Evolutionary conservation across 1,140 invertebrate genomes (phyloP).

Genomic region (Colletes gigas): DNA sequence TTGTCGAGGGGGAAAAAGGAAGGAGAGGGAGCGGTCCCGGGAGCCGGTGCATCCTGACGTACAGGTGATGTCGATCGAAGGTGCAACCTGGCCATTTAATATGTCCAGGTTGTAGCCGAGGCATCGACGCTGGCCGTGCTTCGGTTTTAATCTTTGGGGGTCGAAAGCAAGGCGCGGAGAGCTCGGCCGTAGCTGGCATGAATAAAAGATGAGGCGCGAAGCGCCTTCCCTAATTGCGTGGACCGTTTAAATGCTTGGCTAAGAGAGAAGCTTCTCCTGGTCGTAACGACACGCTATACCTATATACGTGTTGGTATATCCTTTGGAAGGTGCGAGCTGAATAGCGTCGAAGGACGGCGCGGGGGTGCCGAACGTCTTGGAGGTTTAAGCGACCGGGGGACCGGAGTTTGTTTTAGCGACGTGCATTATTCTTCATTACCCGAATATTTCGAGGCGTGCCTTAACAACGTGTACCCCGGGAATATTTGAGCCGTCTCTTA

Average conservation of each 20-base stretch:
- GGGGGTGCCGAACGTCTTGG: conserved; percentile 20
- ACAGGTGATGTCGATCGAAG: conserved; percentile 38
- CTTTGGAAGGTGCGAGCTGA: conserved; percentile 28
- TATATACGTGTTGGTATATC: conserved; percentile 50
- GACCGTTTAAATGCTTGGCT: conserved; percentile 74
- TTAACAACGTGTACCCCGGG: conserved; percentile 29
- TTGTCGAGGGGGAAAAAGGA: neutral
- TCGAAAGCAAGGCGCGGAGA: conserved; percentile 54
- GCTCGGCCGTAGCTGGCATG: conserved; percentile 60
- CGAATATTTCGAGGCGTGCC: conserved; percentile 41
- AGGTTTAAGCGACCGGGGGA: conserved; percentile 16
- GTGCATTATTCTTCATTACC: conserved; percentile 49
- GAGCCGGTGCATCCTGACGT: conserved; percentile 11
- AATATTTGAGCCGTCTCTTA: conserved; percentile 32
- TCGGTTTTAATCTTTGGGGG: conserved; percentile 76
- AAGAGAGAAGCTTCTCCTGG: conserved; percentile 61
- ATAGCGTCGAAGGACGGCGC: neutral
- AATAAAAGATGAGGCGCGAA: conserved; percentile 79
- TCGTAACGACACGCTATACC: conserved; percentile 41
- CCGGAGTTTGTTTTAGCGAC: conserved; percentile 34
- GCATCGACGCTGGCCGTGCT: conserved; percentile 33
- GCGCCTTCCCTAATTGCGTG: conserved; percentile 79
- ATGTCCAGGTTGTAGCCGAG: conserved; percentile 41
- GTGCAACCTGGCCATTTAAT: conserved; percentile 54
- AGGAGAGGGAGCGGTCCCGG: conserved; percentile 13